Conservation (phyloP, 2,888 invertebrate species). For the Zelleria hepariella region DNA sequence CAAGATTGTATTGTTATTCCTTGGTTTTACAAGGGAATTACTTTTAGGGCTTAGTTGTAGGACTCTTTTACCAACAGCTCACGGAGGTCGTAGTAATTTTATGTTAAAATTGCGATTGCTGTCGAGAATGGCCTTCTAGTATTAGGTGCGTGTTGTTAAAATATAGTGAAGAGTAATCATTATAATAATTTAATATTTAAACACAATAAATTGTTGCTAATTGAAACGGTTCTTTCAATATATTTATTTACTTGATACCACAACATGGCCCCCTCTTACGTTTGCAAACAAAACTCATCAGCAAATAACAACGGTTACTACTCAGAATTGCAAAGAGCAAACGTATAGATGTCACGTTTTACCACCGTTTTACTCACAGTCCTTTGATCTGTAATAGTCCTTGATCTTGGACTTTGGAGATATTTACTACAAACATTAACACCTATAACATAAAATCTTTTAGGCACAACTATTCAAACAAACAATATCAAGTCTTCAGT, state of each 20-base stretch:
- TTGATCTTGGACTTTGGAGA: too few relatives aligned
- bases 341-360: too few relatives aligned
- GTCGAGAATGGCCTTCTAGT: slow-evolving; percentile 62
- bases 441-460: background rate
- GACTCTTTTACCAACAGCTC: slow-evolving; percentile 15
- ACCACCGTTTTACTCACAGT: too few relatives aligned
- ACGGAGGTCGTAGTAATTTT: slow-evolving; percentile 50
- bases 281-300: too few relatives aligned
- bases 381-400: too few relatives aligned
- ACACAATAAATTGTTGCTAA: slow-evolving; percentile 21
- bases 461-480: background rate
- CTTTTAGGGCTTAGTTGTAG: slow-evolving; percentile 7
- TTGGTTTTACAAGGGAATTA: slow-evolving; percentile 69
- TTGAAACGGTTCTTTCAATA: slow-evolving; percentile 6
- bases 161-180: slow-evolving; percentile 29
- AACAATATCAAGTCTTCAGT: background rate
- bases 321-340: too few relatives aligned
- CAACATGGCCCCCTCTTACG: too few relatives aligned
- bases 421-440: too few relatives aligned
- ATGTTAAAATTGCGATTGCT: slow-evolving; percentile 41
- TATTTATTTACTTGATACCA: too few relatives aligned
- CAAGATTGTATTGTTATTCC: slow-evolving; percentile 61
- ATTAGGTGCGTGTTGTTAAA: slow-evolving; percentile 55
- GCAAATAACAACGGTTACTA: too few relatives aligned
- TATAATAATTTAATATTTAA: slow-evolving; percentile 45